Evolutionary conservation across 2,797 vertebrate species (phyloP).

Genomic region (Pseudochaenichthys georgianus): DNA sequence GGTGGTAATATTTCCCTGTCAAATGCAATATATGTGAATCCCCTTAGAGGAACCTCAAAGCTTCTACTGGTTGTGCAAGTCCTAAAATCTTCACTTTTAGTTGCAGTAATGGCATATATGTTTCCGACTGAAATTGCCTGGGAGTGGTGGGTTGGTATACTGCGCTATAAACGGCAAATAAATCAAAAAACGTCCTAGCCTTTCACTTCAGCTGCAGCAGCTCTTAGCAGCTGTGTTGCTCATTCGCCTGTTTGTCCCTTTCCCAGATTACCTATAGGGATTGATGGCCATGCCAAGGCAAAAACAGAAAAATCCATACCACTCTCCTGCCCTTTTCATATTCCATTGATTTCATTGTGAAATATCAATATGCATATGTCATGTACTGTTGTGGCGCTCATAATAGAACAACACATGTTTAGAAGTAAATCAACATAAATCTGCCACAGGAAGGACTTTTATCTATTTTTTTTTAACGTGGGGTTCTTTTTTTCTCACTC

Average conservation of each 20-base stretch:
- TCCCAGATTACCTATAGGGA: constrained; percentile 65
- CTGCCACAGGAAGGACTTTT: constrained; percentile 39
- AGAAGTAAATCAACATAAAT: constrained; percentile 56
- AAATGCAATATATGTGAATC: constrained; percentile 24
- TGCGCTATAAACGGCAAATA: constrained; percentile 37
- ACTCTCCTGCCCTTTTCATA: constrained; percentile 66
- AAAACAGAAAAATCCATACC: constrained; percentile 75
- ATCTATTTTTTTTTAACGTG: constrained; percentile 10
- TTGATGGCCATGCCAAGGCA: constrained; percentile 74
- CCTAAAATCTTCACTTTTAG: constrained; percentile 25
- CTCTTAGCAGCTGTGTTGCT: constrained; percentile 51
- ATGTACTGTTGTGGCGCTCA: constrained; percentile 45
- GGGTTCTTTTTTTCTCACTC: neutral
- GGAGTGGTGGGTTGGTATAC: constrained; percentile 5
- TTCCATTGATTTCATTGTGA: constrained; percentile 72
- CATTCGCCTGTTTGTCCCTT: constrained; percentile 41
- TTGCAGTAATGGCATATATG: constrained; percentile 18
- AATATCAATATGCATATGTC: constrained; percentile 76
- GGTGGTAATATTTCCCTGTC: constrained; percentile 17
- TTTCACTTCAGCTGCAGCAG: constrained; percentile 40
- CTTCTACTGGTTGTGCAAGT: constrained; percentile 4
- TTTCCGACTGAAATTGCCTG: constrained; percentile 20
- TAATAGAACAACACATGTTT: constrained; percentile 41
- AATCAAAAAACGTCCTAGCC: constrained; percentile 47
- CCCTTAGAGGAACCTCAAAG: constrained; percentile 5